Evolutionary conservation across 1,140 invertebrate species (phyloP).

Genomic region (Cardiocondyla obscurior): DNA sequence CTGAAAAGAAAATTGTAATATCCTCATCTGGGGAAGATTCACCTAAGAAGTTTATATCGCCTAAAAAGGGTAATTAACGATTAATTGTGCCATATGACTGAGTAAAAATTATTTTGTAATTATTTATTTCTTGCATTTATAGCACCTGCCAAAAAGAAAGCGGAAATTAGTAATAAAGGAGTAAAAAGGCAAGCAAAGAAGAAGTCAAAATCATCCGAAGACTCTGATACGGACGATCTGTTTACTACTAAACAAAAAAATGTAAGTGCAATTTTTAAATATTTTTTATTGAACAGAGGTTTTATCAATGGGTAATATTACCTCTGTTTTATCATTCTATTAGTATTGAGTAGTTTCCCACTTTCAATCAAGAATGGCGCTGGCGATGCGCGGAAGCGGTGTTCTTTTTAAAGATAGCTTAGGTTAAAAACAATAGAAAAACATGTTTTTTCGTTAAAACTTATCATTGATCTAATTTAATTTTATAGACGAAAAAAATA

Average conservation of each 20-base stretch:
- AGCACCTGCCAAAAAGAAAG: constrained; percentile 77
- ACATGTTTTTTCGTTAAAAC: background rate
- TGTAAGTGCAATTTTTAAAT: constrained; percentile 57
- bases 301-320: no score
- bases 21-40: constrained; percentile 74
- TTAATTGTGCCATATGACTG: background rate
- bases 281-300: no score
- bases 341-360: no score
- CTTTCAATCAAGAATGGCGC: no score
- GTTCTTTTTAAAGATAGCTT: no score
- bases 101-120: background rate
- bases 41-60: constrained; percentile 62
- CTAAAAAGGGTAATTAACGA: constrained; percentile 71
- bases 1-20: constrained; percentile 23
- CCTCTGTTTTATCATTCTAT: no score
- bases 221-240: constrained; percentile 75
- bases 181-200: constrained; percentile 74
- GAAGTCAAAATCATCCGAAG: constrained; percentile 69
- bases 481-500: constrained; percentile 72
- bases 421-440: no score
- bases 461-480: background rate
- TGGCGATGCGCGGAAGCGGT: no score
- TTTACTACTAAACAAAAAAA: constrained; percentile 64
- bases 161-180: constrained; percentile 76
- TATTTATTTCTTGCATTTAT: background rate